Conservation (phyloP, 2,113 vertebrate genomes). For the Zosterops lateralis region DNA sequence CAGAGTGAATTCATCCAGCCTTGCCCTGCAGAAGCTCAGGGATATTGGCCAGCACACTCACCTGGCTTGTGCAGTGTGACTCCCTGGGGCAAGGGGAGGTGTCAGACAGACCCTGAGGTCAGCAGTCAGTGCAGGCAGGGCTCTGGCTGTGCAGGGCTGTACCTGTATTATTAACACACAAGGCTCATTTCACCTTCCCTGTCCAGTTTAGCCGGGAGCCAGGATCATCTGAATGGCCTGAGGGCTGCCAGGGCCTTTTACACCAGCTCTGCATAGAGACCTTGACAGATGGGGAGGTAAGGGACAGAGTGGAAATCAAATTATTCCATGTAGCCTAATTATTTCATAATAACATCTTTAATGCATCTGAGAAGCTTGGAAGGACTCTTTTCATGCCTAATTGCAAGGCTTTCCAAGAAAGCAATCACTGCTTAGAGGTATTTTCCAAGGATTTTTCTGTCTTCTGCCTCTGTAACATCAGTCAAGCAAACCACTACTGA, state of each 20-base stretch:
- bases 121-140: not conserved
- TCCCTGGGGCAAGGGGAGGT: not conserved
- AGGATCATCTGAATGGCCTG: not conserved
- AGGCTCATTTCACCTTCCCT: not conserved
- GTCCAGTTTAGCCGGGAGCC: not conserved
- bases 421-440: conserved; percentile 19
- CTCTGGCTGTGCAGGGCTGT: not conserved
- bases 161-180: not conserved
- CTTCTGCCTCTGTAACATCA: conserved; percentile 39
- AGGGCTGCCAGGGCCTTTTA: not conserved
- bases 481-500: not conserved
- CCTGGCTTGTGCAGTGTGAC: rapidly evolving
- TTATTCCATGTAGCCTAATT: conserved; percentile 8
- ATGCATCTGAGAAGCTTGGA: not conserved
- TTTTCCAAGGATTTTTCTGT: conserved; percentile 47
- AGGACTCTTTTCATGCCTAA: conserved; percentile 41
- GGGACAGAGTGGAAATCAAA: not conserved
- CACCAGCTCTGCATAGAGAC: not conserved
- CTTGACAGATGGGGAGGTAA: not conserved
- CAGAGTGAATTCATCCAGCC: not conserved
- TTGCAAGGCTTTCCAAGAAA: conserved; percentile 38
- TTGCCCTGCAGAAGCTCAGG: not conserved
- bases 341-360: conserved; percentile 34
- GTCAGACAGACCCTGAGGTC: not conserved
- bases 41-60: not conserved